Percentiles rank a stretch among this genome's conserved stretches.
These are phyloP conservation scores for Malurus alboscapulatus DNA, from an alignment of 2,113 vertebrate species.

Conservation along the genomic window DNA sequence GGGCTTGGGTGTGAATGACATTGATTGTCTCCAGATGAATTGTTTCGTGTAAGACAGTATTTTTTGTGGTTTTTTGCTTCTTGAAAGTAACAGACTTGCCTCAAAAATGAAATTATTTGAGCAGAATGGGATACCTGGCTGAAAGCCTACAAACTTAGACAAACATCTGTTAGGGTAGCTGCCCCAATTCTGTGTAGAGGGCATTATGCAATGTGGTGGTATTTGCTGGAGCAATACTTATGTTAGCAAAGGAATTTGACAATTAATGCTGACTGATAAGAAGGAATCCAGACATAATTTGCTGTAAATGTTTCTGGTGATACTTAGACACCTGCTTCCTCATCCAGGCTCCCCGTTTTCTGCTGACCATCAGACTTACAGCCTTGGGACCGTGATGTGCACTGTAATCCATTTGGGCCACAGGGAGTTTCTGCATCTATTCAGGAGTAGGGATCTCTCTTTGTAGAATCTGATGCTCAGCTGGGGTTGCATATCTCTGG, in stretches of 20 bases:
- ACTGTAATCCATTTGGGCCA: neutral
- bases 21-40: neutral
- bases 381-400: neutral
- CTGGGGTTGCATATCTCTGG: neutral
- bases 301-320: neutral
- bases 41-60: fast-evolving
- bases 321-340: neutral
- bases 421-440: neutral
- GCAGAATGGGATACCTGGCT: neutral
- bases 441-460: neutral
- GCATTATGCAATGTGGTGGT: neutral
- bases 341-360: neutral
- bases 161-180: neutral
- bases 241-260: neutral
- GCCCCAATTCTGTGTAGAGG: neutral
- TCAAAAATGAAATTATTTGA: neutral
- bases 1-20: neutral
- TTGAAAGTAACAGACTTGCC: neutral
- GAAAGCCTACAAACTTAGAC: neutral
- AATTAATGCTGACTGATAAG: neutral
- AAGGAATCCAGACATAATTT: neutral
- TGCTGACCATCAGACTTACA: neutral
- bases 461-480: neutral
- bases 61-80: neutral
- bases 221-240: neutral